Evolutionary conservation across 2,113 vertebrate species (phyloP).

Genomic region (Urocynchramus pylzowi): DNA sequence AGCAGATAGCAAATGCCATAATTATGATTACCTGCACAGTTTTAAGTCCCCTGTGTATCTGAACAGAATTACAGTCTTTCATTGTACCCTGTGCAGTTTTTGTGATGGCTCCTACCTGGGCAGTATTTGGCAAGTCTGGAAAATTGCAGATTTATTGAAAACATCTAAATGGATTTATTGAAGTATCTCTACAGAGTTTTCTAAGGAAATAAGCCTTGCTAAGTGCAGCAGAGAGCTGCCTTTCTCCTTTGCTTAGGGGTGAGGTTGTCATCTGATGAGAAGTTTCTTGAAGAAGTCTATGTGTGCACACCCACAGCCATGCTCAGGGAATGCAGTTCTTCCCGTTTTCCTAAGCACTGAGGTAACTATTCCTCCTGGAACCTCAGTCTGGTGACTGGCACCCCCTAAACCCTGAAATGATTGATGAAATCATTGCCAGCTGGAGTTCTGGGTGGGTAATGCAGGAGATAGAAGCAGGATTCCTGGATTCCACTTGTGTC

Average conservation of each 20-base stretch:
- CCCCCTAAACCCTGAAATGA: not conserved
- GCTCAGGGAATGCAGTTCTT: not conserved
- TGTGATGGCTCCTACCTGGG: not conserved
- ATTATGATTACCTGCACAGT: not conserved
- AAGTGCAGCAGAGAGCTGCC: not conserved
- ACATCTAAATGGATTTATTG: not conserved
- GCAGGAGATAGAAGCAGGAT: not conserved
- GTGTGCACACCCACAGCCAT: not conserved
- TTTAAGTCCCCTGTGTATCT: not conserved
- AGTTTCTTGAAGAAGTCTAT: not conserved
- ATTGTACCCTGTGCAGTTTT: not conserved
- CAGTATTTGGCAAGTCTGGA: not conserved
- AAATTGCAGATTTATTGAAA: not conserved
- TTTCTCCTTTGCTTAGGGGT: not conserved
- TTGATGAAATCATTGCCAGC: constrained; percentile 4
- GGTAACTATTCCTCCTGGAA: not conserved
- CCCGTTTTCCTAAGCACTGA: not conserved
- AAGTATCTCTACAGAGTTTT: not conserved
- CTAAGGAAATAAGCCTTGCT: not conserved
- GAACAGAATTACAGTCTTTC: not conserved
- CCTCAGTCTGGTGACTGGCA: not conserved
- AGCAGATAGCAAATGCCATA: not conserved
- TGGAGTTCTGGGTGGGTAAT: not conserved
- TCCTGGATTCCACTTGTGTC: constrained; percentile 9
- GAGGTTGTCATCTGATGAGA: not conserved